A percentile compares a stretch with the other conserved stretches of the same genome.
Evolutionary conservation across 2,113 vertebrate genomes (phyloP).

Genomic region (Calyptomena viridis): DNA sequence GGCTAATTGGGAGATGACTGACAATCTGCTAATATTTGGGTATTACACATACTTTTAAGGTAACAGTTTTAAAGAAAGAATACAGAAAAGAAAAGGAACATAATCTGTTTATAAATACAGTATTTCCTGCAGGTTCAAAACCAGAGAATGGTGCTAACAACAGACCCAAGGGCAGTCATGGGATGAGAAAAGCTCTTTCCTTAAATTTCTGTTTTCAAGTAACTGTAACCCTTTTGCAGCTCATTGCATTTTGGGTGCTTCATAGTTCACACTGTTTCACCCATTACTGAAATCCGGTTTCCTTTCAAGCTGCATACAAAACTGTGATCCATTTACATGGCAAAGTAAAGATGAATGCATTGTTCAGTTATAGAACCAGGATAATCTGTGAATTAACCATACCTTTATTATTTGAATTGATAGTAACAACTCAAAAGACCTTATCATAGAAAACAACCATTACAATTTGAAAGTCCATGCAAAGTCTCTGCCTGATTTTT

Average conservation of each 20-base stretch:
- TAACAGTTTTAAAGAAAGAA: neutral
- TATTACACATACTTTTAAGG: neutral
- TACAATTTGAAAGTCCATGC: neutral
- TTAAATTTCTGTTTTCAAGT: neutral
- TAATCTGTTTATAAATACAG: neutral
- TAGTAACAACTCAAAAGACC: neutral
- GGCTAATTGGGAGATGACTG: neutral
- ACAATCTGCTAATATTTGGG: neutral
- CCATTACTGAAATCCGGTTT: neutral
- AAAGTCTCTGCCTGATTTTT: neutral
- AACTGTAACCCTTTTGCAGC: neutral
- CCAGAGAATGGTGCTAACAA: neutral
- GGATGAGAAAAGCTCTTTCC: neutral
- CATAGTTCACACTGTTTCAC: neutral
- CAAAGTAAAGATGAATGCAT: neutral
- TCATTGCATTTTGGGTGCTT: neutral
- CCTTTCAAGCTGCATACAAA: neutral
- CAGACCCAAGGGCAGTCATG: neutral
- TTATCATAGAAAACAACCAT: neutral
- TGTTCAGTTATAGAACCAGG: neutral
- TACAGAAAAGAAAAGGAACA: neutral
- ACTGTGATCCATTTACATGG: neutral
- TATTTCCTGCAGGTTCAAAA: slow-evolving; percentile 16
- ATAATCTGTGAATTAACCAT: neutral
- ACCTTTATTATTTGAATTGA: neutral